Evolutionary conservation across 2,888 invertebrate genomes (phyloP), one percentile per base, ranked within the genome.

Genomic region (Ectemnius lituratus): DNA sequence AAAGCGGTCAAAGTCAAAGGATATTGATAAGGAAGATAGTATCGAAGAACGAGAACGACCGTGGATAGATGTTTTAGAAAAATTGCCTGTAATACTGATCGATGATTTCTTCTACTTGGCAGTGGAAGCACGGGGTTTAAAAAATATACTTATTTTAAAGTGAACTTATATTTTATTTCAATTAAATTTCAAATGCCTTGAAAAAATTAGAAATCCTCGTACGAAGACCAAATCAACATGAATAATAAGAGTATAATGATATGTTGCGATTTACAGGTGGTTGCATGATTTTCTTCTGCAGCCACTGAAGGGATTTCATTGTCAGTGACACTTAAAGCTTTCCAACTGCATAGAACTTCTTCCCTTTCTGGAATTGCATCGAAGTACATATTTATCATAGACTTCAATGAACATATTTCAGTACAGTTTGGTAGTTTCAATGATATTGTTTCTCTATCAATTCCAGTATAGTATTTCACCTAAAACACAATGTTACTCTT

Each of bases 381-480:
- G 4, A 72, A 67, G 18, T 72, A n/a, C 1, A 57, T 23, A 14
- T 67, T 45, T 46, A 71, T 6, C 37, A 84, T 75, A 11, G 14
- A 62, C 8, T 73, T 61, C 13, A 84, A 13, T 3, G 84, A 76
- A 23, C 84, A 84, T 13, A 81, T 73, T 45, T 78, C 71, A 3
- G 74, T 72, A n/a, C 84, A 84, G 14, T 72, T 68, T 0, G 73
- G 61, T 60, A 84, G 13, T 27, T 0, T 74, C 11, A 84, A 28
- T 57, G 76, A 23, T n/a, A 84, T 71, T 6, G 68, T 83, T 1
- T 59, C 65, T 6, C 27, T 58, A 14, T 81, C 75, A 0, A 75
- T 52, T 18, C 76, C 78, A 1, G 71, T 78, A 3, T 84, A 84
- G n/a, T 83, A 83, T 37, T 74, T 81, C 20, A 80, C 60, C 83